Evolutionary conservation across 2,888 invertebrate species (phyloP), one percentile per base, ranked within the genome.

Genomic region (Cloeon dipterum): DNA sequence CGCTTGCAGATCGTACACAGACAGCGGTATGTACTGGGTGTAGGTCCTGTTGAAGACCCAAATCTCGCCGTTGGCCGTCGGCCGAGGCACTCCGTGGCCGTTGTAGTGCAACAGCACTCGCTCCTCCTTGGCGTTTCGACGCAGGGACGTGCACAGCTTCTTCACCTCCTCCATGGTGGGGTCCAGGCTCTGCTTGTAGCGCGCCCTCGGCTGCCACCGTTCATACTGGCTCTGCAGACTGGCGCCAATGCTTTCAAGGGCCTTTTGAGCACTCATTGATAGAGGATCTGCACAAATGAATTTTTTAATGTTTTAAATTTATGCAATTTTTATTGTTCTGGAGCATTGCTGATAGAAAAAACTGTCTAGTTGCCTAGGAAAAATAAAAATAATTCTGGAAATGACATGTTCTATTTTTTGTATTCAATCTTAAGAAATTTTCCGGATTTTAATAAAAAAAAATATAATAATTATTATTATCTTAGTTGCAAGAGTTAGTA

Each of bases 41-140:
- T 89, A 98, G 23, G 76, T 82, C 76, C 82, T 74, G 61, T 99
- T 98, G 61, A 98, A 98, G 3, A 99, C 94, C 96, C 96, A 96
- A 49, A 96, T 88, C 65, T 99, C 98, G 7, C 98, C 96, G 61
- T 98, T 98, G 14, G 74, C 66, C 8, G 98, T 98, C 21, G 98
- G 98, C 56, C 81, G 82, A 29, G 98, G 98, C 40, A 99, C 98
- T 13, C 98, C 98, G 55, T 98, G 98, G 0, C 98, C 98, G 58
- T 98, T 99, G 58, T 98, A 99, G 59, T 99, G 98, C 60, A 98
- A 98, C 37, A 99, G 62, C 25, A 98, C 93, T 43, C 98, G 68
- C 54, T 98, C 98, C 50, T 96, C 96, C 59, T 96, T 96, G 4
- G 98, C 96, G 59, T 91, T 94, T 45, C 93, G 68, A 10, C 98